These are phyloP conservation scores for Pimpla rufipes DNA, from an alignment of 2,888 invertebrate genomes.

Conservation along the genomic window DNA sequence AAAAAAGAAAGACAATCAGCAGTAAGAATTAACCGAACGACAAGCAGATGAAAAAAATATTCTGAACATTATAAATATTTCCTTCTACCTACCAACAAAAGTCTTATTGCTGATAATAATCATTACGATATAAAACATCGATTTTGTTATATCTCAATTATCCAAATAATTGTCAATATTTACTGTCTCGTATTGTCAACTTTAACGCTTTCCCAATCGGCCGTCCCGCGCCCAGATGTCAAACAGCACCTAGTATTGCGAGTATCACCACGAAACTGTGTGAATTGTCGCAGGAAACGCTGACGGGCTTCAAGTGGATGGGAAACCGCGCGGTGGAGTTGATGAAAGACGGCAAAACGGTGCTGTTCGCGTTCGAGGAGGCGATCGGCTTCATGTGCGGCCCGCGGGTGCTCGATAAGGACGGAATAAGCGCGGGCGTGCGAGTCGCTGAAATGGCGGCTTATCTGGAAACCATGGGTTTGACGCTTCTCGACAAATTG, in stretches of 20 bases:
- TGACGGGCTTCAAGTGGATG: slow-evolving; percentile 99
- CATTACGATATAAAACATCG: too few species aligned
- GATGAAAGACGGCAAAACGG: slow-evolving; percentile 89
- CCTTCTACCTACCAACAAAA: too few species aligned
- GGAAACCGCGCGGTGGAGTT: slow-evolving; percentile 94
- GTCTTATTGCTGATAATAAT: too few species aligned
- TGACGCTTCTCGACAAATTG: slow-evolving; percentile 89
- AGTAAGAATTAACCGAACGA: too few species aligned
- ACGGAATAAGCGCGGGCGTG: slow-evolving; percentile 96
- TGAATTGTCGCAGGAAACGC: slow-evolving; percentile 90
- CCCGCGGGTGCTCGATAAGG: slow-evolving; percentile 96
- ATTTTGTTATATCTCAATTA: too few species aligned
- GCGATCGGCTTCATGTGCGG: slow-evolving; percentile 99
- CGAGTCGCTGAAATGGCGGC: slow-evolving; percentile 92
- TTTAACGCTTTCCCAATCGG: too few species aligned
- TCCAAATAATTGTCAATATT: too few species aligned
- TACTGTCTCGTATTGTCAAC: too few species aligned
- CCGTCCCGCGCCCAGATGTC: not conserved
- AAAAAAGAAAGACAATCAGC: too few species aligned
- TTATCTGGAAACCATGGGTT: slow-evolving; percentile 88
- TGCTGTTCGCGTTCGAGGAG: slow-evolving; percentile 98
- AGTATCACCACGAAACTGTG: slow-evolving; percentile 23
- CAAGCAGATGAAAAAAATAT: too few species aligned
- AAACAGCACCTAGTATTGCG: not conserved
- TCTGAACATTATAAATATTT: too few species aligned